Evolutionary conservation across 2,797 vertebrate genomes (phyloP).

Genomic region (Falco naumanni): DNA sequence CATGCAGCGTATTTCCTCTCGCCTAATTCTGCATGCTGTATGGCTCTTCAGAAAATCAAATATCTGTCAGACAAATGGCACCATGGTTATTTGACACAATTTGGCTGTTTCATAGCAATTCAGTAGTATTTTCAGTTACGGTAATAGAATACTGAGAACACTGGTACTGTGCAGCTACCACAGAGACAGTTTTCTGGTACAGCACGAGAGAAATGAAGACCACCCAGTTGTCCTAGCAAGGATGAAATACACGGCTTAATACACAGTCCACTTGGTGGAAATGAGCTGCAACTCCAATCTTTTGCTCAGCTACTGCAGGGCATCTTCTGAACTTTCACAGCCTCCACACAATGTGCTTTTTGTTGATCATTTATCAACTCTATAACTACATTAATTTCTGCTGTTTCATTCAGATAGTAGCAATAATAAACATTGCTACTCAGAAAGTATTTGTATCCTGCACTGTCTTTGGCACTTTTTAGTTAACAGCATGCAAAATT

Average conservation of each 20-base stretch:
- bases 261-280: background rate
- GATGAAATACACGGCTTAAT: background rate
- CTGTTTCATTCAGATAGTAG: background rate
- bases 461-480: background rate
- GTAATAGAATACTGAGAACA: background rate
- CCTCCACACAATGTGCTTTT: background rate
- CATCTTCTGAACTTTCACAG: background rate
- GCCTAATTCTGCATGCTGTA: background rate
- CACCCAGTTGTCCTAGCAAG: background rate
- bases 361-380: background rate
- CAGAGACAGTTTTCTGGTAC: background rate
- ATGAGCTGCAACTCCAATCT: background rate
- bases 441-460: background rate
- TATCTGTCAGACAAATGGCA: conserved; percentile 41
- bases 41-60: conserved; percentile 24
- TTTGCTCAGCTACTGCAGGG: background rate
- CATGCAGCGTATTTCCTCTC: background rate
- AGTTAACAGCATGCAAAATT: background rate
- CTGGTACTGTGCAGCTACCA: background rate
- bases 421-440: background rate
- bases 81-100: conserved; percentile 23
- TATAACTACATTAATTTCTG: background rate
- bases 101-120: background rate
- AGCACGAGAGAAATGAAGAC: background rate
- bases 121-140: background rate